A percentile compares a stretch with the other conserved stretches of the same genome.
These are phyloP conservation scores for Nycticorax nycticorax DNA, from an alignment of 2,113 vertebrate species.

Conservation along the genomic window DNA sequence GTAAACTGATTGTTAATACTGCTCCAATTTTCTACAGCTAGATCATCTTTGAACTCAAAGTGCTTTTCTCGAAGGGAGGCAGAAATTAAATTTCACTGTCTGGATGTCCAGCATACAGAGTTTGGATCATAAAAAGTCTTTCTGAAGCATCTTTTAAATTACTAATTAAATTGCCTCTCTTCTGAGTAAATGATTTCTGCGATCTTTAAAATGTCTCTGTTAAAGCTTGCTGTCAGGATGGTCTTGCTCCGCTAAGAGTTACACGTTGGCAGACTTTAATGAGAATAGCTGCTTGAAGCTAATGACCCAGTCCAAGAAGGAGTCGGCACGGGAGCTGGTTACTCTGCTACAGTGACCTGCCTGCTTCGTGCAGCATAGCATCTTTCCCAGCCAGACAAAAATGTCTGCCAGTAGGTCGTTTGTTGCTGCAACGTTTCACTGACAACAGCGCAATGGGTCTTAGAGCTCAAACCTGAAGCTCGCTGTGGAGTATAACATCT, in stretches of 20 bases:
- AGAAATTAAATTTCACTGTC: neutral
- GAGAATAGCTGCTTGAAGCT: neutral
- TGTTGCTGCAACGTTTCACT: neutral
- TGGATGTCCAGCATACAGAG: neutral
- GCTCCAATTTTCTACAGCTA: neutral
- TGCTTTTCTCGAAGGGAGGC: neutral
- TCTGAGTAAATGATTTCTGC: neutral
- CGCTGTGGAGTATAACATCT: neutral
- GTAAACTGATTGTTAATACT: neutral
- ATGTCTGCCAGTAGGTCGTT: neutral
- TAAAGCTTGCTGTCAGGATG: neutral
- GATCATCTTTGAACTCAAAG: neutral
- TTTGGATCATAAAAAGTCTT: neutral
- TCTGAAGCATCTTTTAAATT: neutral
- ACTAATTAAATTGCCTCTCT: neutral
- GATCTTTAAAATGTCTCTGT: neutral
- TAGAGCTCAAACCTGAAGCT: neutral
- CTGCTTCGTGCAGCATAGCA: neutral
- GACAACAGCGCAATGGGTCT: neutral
- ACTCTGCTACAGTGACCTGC: neutral
- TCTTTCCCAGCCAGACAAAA: neutral
- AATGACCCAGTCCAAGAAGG: neutral
- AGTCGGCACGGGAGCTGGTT: fast-evolving
- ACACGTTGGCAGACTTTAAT: neutral
- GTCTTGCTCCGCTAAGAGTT: neutral